A percentile compares a stretch with the other conserved stretches of the same genome.
These are phyloP conservation scores for Nephotettix cincticeps DNA, from an alignment of 1,140 invertebrate species.

Conservation along the genomic window DNA sequence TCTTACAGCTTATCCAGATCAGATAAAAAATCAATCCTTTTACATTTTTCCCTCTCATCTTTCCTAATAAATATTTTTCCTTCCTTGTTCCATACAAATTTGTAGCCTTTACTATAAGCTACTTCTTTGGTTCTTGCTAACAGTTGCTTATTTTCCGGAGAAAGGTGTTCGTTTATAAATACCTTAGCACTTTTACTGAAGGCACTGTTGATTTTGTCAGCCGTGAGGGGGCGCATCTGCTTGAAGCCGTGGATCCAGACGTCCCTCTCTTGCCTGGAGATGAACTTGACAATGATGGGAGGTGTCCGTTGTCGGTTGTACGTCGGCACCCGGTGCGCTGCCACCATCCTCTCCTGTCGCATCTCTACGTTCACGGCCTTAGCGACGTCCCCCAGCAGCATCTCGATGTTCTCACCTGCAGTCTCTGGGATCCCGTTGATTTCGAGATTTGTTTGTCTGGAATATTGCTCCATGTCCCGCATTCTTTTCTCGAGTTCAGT, in stretches of 20 bases:
- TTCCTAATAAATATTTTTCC: neutral
- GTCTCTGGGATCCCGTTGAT: too few species aligned
- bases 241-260: neutral
- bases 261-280: neutral
- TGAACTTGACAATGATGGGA: neutral
- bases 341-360: neutral
- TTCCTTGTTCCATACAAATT: neutral
- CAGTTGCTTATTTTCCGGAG: too few species aligned
- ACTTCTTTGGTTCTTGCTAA: neutral
- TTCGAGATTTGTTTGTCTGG: too few species aligned
- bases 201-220: too few species aligned
- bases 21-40: neutral
- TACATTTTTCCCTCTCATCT: neutral
- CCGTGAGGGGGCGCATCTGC: neutral
- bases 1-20: neutral
- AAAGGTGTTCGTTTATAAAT: neutral
- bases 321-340: neutral
- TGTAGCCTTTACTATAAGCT: neutral
- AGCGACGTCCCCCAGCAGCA: neutral
- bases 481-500: too few species aligned
- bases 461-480: too few species aligned
- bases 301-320: too few species aligned
- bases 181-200: neutral
- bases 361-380: neutral
- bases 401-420: neutral